Evolutionary conservation across 2,888 invertebrate genomes (phyloP), one percentile per base, ranked within the genome.

Genomic region (Chrysotoxum bicinctum): DNA sequence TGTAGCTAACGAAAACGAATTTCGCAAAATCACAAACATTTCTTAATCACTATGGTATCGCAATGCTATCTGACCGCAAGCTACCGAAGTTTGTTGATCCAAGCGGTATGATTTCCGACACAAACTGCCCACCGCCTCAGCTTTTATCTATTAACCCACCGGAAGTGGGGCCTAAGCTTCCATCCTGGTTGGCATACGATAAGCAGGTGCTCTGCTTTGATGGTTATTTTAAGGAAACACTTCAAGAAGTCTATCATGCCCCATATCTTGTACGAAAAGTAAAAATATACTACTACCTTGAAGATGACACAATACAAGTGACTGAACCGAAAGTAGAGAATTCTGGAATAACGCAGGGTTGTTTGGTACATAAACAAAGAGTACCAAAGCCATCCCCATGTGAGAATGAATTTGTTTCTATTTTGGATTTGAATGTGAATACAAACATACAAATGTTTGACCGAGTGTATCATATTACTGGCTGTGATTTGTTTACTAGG

Each of bases 291-390:
- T 98, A 96, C 90, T 98, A 95, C 89, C 93, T 98, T 52, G 98
- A 98, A 92, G 98, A 98, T 91, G 98, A 97, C 16, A 97, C 98
- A 1, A 95, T 98, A 88, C 97, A 97, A 92, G 96, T 98, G 91
- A 94, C 70, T 0, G 98, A 98, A 90, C 97, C 97, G 0, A 94
- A 94, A 89, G 94, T 96, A 9, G 94, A 95, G 69, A 98, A 98
- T 90, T 97, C 97, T 88, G 98, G 98, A 5, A 93, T 97, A 88
- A 94, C 95, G 40, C 98, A 98, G 94, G 98, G 98, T 9, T 92
- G 96, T 21, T 91, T 98, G 87, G 95, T 98, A 45, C 94, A 95
- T 87, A 94, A 98, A 0, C 97, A 97, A 90, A 94, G 96, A 88
- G 95, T 98, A 87, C 95, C 96, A 0, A 94, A 96, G 68, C 95